These are phyloP conservation scores for Cydia splendana DNA, from an alignment of 1,140 invertebrate genomes.

Conservation along the genomic window DNA sequence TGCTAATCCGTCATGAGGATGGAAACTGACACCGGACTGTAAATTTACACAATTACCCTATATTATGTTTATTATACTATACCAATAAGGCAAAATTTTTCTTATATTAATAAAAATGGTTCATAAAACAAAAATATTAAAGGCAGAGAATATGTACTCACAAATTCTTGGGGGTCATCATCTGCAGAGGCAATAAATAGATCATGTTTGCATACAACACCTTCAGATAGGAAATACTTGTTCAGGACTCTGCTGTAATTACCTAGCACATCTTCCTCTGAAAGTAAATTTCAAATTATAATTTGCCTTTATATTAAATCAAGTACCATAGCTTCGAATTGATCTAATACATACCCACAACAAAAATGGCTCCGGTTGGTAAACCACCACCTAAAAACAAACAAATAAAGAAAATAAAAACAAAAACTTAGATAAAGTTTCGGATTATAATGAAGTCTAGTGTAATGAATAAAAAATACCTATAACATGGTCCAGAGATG, in stretches of 20 bases:
- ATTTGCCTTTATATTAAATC: background rate
- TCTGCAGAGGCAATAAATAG: slow-evolving; percentile 87
- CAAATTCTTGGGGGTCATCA: slow-evolving; percentile 82
- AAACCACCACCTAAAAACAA: slow-evolving; percentile 81
- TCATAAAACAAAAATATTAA: too few species aligned
- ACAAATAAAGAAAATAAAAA: slow-evolving; percentile 33
- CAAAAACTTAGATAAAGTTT: slow-evolving; percentile 29
- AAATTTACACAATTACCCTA: too few species aligned
- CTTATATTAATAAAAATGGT: too few species aligned
- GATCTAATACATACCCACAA: slow-evolving; percentile 74
- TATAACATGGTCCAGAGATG: slow-evolving; percentile 84
- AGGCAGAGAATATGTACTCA: slow-evolving; percentile 65
- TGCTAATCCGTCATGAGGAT: too few species aligned
- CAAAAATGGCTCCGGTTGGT: slow-evolving; percentile 79
- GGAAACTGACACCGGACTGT: too few species aligned
- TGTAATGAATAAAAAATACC: slow-evolving; percentile 66
- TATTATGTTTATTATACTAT: too few species aligned
- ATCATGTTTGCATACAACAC: slow-evolving; percentile 85
- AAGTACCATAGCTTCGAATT: background rate
- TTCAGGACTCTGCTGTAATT: slow-evolving; percentile 87
- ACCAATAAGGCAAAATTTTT: too few species aligned
- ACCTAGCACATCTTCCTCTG: slow-evolving; percentile 90
- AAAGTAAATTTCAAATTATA: slow-evolving; percentile 48
- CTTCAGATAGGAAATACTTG: slow-evolving; percentile 92
- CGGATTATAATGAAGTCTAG: slow-evolving; percentile 4